Conservation (phyloP, 2,113 vertebrate genomes). For the Rhizomys pruinosus region DNA sequence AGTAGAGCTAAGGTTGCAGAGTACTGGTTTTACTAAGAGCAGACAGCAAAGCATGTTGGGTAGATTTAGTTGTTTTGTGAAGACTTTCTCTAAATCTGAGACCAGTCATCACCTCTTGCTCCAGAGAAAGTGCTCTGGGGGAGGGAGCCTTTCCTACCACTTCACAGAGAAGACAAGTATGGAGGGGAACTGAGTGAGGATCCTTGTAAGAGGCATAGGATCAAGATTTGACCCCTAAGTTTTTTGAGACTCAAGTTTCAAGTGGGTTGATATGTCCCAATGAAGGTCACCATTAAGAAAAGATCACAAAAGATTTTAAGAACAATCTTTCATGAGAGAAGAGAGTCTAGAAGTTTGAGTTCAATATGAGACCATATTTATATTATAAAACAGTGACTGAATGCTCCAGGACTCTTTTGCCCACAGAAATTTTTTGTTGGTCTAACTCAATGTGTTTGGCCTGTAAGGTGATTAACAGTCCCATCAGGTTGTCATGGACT, state of each 20-base stretch:
- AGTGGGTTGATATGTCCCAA: background rate
- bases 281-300: background rate
- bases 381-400: background rate
- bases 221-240: background rate
- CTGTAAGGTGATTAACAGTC: background rate
- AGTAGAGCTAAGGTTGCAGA: background rate
- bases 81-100: background rate
- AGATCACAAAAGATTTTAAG: background rate
- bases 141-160: background rate
- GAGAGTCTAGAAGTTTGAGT: background rate
- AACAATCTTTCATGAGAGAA: slow-evolving; percentile 13
- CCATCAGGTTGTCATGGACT: background rate
- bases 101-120: background rate
- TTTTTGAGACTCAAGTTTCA: slow-evolving; percentile 1
- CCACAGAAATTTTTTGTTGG: background rate
- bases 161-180: background rate
- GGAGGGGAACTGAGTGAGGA: too few species aligned
- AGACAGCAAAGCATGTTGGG: background rate
- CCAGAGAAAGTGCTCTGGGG: background rate
- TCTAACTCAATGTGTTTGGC: background rate
- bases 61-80: background rate
- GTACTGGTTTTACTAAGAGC: background rate
- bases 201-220: background rate
- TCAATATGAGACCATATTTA: background rate
- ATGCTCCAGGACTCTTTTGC: background rate